Percentiles rank a stretch among this genome's conserved stretches.
Evolutionary conservation across 2,888 invertebrate genomes (phyloP).

Genomic region (Odontothrips loti): DNA sequence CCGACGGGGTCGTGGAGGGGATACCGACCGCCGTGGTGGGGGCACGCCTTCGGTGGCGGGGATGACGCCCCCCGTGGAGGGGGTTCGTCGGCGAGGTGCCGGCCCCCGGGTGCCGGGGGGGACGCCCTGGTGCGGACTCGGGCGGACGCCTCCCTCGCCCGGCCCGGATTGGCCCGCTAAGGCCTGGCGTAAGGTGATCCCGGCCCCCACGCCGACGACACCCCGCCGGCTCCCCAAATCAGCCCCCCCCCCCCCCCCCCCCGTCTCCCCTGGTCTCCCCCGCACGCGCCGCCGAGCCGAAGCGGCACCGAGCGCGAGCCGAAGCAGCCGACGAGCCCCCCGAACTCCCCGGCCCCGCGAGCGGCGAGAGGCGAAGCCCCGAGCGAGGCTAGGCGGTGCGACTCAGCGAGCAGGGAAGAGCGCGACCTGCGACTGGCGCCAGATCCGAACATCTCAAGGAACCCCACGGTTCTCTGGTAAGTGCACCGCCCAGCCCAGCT

Average conservation of each 20-base stretch:
- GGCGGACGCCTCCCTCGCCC: neutral
- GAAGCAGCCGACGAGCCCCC: neutral
- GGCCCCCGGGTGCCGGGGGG: neutral
- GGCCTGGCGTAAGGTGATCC: constrained; percentile 21
- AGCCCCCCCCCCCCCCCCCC: neutral
- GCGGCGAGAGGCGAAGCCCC: neutral
- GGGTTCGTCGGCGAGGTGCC: constrained; percentile 20
- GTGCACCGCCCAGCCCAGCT: neutral
- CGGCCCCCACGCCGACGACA: neutral
- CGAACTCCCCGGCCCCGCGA: neutral
- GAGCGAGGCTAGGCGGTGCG: neutral
- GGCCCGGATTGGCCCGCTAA: constrained; percentile 4
- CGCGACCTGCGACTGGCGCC: constrained; percentile 16
- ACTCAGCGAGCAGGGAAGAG: neutral
- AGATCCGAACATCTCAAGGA: constrained; percentile 24
- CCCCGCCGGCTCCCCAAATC: neutral
- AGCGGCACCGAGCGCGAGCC: neutral
- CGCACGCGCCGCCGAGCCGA: neutral
- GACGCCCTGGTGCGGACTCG: neutral
- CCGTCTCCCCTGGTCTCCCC: neutral
- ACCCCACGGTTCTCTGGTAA: constrained; percentile 24
- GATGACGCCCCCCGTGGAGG: constrained; percentile 2
- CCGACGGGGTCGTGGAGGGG: neutral
- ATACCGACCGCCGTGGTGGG: neutral
- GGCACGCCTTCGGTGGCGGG: neutral